These are phyloP conservation scores for Sebastolobus alascanus DNA, from an alignment of 2,797 vertebrate genomes.

Conservation along the genomic window DNA sequence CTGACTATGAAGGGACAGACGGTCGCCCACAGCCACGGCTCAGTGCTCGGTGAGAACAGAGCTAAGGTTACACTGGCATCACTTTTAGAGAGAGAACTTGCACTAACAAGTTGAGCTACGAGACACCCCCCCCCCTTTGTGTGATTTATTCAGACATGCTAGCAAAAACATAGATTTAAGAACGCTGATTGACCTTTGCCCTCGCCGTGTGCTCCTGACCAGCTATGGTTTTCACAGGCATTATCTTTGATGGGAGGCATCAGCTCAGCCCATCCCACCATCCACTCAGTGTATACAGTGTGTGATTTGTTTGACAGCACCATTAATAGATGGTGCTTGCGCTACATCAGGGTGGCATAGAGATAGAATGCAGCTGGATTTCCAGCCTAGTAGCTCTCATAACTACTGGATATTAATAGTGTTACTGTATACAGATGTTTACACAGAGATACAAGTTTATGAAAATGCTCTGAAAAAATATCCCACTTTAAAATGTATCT, in stretches of 20 bases:
- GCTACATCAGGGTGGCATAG: conserved; percentile 51
- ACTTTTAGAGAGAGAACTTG: conserved; percentile 28
- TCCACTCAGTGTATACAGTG: conserved; percentile 50
- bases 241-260: conserved; percentile 43
- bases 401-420: conserved; percentile 12
- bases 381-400: conserved; percentile 5
- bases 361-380: conserved; percentile 64
- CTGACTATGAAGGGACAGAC: conserved; percentile 91
- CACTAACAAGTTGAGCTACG: conserved; percentile 25
- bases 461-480: neutral
- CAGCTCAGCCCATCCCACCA: conserved; percentile 35
- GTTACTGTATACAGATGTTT: conserved; percentile 9
- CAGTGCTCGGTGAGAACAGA: conserved; percentile 87
- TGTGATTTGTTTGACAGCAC: conserved; percentile 70
- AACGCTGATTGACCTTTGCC: conserved; percentile 24
- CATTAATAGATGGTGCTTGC: conserved; percentile 50
- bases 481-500: conserved; percentile 21
- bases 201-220: conserved; percentile 17
- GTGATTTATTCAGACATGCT: conserved; percentile 13
- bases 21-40: conserved; percentile 86
- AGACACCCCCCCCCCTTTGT: neutral
- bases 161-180: neutral
- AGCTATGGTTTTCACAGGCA: conserved; percentile 24
- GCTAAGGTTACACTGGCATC: conserved; percentile 31
- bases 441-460: neutral